phyloP scores from a whole-genome alignment of 2,113 vertebrate species.

The Psephotus haematonotus region DNA sequence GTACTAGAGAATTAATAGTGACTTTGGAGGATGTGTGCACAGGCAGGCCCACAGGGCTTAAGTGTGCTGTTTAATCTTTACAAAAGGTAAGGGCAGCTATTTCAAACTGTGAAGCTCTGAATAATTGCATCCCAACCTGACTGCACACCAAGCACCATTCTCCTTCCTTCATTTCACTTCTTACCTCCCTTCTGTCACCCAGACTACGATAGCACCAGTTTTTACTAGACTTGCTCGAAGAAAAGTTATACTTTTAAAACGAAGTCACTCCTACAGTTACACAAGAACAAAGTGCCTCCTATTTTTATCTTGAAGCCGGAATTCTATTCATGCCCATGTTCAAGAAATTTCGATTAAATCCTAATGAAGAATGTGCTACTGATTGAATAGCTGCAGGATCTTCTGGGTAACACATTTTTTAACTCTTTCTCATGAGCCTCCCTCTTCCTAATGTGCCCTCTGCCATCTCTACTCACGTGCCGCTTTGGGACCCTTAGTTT shows the following conservation, averaged over 20 bases:
- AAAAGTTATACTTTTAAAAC: not conserved
- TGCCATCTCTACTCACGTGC: not conserved
- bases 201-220: not conserved
- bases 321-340: not conserved
- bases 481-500: not conserved
- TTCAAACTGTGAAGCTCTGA: slow-evolving; percentile 31
- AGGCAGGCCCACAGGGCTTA: slow-evolving; percentile 20
- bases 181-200: not conserved
- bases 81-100: slow-evolving; percentile 30
- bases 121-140: slow-evolving; percentile 30
- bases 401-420: not conserved
- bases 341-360: not conserved
- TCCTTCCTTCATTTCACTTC: slow-evolving; percentile 10
- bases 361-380: not conserved
- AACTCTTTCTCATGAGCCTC: not conserved
- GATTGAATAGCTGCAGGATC: not conserved
- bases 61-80: slow-evolving; percentile 45
- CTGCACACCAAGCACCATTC: not conserved
- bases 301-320: not conserved
- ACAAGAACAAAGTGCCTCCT: not conserved
- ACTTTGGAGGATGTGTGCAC: slow-evolving; percentile 19
- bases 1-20: slow-evolving; percentile 29
- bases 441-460: not conserved
- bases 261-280: not conserved
- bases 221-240: not conserved